Evolutionary conservation across 2,888 invertebrate genomes (phyloP), one percentile per base, ranked within the genome.

Genomic region (Cabera pusaria): DNA sequence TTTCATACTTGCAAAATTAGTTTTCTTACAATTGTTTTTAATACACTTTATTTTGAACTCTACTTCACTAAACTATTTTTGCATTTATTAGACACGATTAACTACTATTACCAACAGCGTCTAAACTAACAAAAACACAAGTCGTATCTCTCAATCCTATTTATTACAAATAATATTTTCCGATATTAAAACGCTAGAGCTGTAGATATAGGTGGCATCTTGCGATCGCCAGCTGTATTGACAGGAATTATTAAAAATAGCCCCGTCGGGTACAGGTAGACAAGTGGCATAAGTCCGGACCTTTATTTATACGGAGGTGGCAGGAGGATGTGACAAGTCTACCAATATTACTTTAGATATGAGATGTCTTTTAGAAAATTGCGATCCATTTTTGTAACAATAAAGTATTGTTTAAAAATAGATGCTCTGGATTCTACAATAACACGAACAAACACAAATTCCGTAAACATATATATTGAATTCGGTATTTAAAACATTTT

Each of bases 171-270:
- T 17, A 14, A 14, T 3, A 14, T 27, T 28, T 33, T 66, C 63
- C 63, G 64, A 77, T 75, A 79, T 78, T 72, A 74, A 71, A 76
- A 71, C 53, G 59, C 62, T 50, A 66, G 70, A 61, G 3, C 14
- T 2, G 14, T 14, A 4, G 2, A 71, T 64, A 57, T 59, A 56
- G 52, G 48, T 56, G 59, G 52, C 58, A 59, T 70, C 61, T 57
- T 59, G 56, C 58, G 55, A 64, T 67, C 64, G 61, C 64, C 52
- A 44, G 44, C 45, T 41, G 24, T 38, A 25, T 31, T 34, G 41
- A 40, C 36, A 49, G 44, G 48, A 49, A 54, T 58, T 62, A 56
- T 60, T 60, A 60, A 56, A 59, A 64, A 55, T 57, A 62, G 52
- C 52, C n/a, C n/a, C 58, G 49, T 27, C 27, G 9, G 1, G 19